Conservation (phyloP, 2,113 vertebrate species). For the Butorides virescens region DNA sequence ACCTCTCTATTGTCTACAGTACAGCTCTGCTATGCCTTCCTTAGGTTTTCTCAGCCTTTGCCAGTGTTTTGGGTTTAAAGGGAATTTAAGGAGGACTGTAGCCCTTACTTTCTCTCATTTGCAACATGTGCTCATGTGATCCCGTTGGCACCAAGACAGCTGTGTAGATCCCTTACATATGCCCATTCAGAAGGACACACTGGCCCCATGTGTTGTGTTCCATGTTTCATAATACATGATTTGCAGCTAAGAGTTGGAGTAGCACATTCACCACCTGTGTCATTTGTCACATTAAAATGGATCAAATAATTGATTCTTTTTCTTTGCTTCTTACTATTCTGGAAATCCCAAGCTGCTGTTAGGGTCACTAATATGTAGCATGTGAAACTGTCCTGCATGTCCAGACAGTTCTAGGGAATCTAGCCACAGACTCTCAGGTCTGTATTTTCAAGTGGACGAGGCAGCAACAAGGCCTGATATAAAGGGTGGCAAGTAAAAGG, state of each 20-base stretch:
- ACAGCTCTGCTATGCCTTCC: background rate
- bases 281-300: background rate
- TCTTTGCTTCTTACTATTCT: background rate
- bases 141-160: background rate
- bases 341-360: background rate
- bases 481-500: background rate
- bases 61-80: background rate
- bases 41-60: background rate
- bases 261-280: background rate
- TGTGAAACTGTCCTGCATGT: background rate
- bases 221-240: background rate
- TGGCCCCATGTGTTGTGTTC: background rate
- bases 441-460: background rate
- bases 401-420: background rate
- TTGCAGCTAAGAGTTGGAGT: background rate
- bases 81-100: background rate
- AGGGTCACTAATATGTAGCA: background rate
- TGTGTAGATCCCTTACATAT: background rate
- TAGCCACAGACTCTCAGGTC: background rate
- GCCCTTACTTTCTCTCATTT: background rate
- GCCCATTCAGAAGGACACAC: background rate
- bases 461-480: background rate
- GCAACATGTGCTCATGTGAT: background rate
- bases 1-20: background rate
- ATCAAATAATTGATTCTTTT: background rate